Conservation (phyloP, 1,140 invertebrate species). For the Drosophila kurseongensis region DNA sequence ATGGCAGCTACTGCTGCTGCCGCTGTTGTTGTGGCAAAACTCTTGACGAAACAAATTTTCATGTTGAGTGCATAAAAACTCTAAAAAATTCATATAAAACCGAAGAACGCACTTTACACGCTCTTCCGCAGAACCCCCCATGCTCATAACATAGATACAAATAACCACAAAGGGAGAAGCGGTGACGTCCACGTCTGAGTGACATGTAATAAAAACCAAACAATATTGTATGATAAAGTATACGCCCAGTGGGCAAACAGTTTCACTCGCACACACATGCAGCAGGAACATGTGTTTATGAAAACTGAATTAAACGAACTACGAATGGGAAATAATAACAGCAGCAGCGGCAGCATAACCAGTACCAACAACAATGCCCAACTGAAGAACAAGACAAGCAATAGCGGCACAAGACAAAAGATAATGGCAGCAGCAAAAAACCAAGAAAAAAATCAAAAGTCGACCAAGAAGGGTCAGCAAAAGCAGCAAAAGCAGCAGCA, state of each 20-base stretch:
- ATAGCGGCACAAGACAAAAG: conserved; percentile 75
- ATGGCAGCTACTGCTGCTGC: conserved; percentile 6
- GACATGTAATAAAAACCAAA: conserved; percentile 82
- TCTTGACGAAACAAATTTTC: conserved; percentile 77
- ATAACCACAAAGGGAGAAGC: conserved; percentile 42
- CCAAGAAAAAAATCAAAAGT: conserved; percentile 6
- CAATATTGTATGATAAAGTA: conserved; percentile 83
- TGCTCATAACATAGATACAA: conserved; percentile 43
- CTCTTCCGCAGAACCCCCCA: conserved; percentile 41
- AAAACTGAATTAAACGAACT: conserved; percentile 83
- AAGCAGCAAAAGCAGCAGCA: conserved; percentile 31
- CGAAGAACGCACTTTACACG: conserved; percentile 81
- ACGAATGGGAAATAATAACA: conserved; percentile 79
- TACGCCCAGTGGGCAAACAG: conserved; percentile 75
- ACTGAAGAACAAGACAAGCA: conserved; percentile 64
- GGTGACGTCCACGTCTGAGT: conserved; percentile 68
- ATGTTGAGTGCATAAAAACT: conserved; percentile 82
- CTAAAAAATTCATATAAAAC: conserved; percentile 82
- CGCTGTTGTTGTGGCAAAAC: conserved; percentile 63
- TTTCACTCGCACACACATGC: conserved; percentile 15
- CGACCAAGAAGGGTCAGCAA: conserved; percentile 40
- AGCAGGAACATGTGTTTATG: conserved; percentile 63
- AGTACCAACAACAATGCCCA: conserved; percentile 46
- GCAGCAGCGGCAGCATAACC: conserved; percentile 39
- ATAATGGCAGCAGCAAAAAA: conserved; percentile 68